These are phyloP conservation scores for Heteronetta atricapilla DNA, from an alignment of 2,113 vertebrate species.

Conservation along the genomic window DNA sequence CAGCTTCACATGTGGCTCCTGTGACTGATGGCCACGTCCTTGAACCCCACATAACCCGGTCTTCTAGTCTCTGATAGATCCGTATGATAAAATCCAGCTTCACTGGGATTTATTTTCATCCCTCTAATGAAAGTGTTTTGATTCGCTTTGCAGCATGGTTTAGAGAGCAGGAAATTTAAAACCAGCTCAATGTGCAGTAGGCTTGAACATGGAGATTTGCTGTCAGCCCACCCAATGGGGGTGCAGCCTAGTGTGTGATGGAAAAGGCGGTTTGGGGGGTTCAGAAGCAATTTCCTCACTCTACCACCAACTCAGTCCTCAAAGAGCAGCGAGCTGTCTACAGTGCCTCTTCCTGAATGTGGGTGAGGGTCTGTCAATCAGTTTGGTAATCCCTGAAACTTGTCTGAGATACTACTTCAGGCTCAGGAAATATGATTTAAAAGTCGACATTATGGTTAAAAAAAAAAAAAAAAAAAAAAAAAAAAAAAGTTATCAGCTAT, in stretches of 20 bases:
- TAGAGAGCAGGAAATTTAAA: conserved; percentile 64
- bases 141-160: conserved; percentile 34
- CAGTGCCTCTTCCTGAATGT: neutral
- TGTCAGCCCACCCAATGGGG: conserved; percentile 35
- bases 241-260: neutral
- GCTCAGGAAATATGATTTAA: neutral
- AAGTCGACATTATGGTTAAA: neutral
- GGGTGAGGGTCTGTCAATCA: neutral
- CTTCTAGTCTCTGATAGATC: neutral
- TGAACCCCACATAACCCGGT: conserved; percentile 37
- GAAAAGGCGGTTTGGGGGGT: neutral
- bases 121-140: conserved; percentile 53
- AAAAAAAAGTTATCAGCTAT: neutral
- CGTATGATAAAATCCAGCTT: conserved; percentile 15
- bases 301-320: neutral
- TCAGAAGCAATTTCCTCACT: neutral
- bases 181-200: neutral
- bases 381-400: neutral
- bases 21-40: neutral
- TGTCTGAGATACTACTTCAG: neutral
- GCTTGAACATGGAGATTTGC: neutral
- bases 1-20: neutral
- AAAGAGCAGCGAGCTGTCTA: neutral
- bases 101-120: conserved; percentile 55
- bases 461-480: neutral